Percentiles rank a stretch among this genome's conserved stretches.
phyloP scores from a whole-genome alignment of 2,888 invertebrate genomes.

The Lydus trimaculatus region DNA sequence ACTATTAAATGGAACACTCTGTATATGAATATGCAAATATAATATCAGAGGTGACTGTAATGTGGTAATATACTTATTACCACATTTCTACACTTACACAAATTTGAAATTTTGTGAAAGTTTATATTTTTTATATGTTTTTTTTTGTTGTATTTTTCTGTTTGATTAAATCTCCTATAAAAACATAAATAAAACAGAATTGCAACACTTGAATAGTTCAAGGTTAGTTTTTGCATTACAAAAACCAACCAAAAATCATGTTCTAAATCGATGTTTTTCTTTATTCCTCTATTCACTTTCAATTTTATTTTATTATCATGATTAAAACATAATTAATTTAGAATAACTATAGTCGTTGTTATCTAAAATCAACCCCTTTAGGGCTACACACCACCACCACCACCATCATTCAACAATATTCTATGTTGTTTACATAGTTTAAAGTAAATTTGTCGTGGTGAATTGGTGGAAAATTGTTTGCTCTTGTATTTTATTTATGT shows the following conservation, averaged over 20 bases:
- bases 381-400: no score
- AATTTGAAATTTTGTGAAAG: slow-evolving; percentile 1
- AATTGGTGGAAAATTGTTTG: neutral
- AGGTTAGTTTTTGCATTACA: neutral
- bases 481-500: neutral
- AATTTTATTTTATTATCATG: neutral
- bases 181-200: neutral
- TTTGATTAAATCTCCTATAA: no score
- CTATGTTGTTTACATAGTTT: neutral
- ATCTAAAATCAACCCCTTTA: neutral
- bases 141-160: no score
- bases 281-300: neutral
- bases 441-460: neutral
- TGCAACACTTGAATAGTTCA: neutral
- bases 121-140: neutral
- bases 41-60: no score
- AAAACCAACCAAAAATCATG: neutral
- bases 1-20: no score
- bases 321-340: neutral
- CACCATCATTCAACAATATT: neutral
- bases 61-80: neutral
- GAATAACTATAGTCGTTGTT: neutral
- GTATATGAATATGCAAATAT: no score
- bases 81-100: neutral
- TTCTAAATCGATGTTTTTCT: neutral